Evolutionary conservation across 1,140 invertebrate species (phyloP).

Genomic region (Aphelenchoides besseyi): DNA sequence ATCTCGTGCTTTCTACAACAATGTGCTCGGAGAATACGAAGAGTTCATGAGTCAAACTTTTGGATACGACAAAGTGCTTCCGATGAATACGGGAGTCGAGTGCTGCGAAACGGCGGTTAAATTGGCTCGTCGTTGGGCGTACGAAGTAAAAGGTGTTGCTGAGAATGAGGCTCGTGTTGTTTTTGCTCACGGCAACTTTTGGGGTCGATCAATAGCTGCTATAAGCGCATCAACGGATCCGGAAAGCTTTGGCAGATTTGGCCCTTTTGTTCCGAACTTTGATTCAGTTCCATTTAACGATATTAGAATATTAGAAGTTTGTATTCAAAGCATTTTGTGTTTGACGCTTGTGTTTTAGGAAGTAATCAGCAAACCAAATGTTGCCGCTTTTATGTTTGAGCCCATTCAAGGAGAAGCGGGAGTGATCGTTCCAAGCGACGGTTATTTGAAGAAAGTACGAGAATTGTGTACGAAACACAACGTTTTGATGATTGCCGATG

Average conservation of each 20-base stretch:
- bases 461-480: slow-evolving; percentile 87
- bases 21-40: slow-evolving; percentile 85
- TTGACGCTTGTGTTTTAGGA: slow-evolving; percentile 64
- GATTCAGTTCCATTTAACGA: slow-evolving; percentile 84
- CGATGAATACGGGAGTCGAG: slow-evolving; percentile 96
- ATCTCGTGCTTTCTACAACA: slow-evolving; percentile 88
- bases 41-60: slow-evolving; percentile 85
- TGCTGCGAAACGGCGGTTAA: slow-evolving; percentile 93
- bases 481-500: slow-evolving; percentile 94
- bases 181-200: slow-evolving; percentile 92
- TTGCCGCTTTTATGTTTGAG: slow-evolving; percentile 95
- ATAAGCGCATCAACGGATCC: slow-evolving; percentile 86
- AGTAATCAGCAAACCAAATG: slow-evolving; percentile 74
- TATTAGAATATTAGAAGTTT: slow-evolving; percentile 74
- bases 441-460: slow-evolving; percentile 81
- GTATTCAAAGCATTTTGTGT: not conserved
- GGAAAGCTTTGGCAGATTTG: slow-evolving; percentile 77
- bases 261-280: slow-evolving; percentile 93
- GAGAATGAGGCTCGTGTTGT: slow-evolving; percentile 83
- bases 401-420: slow-evolving; percentile 98
- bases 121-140: slow-evolving; percentile 86
- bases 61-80: slow-evolving; percentile 86
- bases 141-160: slow-evolving; percentile 82
- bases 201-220: slow-evolving; percentile 93
- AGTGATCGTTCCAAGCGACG: slow-evolving; percentile 81